A percentile compares a stretch with the other conserved stretches of the same genome.
Conservation (phyloP, 2,888 invertebrate species). For the Nebria salina region DNA sequence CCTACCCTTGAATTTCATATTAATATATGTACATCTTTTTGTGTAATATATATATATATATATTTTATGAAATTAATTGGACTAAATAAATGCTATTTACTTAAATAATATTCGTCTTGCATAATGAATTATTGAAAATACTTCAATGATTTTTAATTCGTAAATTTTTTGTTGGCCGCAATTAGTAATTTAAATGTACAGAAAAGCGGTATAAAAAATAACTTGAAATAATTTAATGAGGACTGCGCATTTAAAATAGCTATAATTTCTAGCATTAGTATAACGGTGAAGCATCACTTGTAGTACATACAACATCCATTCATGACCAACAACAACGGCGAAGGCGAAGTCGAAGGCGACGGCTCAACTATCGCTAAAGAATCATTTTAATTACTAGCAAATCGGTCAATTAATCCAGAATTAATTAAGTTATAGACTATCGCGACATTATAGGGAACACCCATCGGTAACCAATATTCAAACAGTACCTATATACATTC, state of each 20-base stretch:
- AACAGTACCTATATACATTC: conserved; percentile 5
- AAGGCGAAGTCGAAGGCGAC: not conserved
- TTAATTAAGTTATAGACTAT: not conserved
- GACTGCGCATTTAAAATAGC: not conserved
- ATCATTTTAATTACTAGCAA: conserved; percentile 1
- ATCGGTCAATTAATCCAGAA: not conserved
- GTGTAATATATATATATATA: not conserved
- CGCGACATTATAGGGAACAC: not conserved
- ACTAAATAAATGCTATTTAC: too few species aligned
- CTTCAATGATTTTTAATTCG: not conserved
- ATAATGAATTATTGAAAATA: not conserved
- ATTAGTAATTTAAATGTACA: not conserved
- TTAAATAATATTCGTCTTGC: too few species aligned
- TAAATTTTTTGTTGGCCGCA: not conserved
- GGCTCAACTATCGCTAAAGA: not conserved
- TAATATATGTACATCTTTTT: too few species aligned
- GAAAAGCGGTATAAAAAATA: not conserved
- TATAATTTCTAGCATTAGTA: not conserved
- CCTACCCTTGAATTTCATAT: too few species aligned
- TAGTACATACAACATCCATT: not conserved
- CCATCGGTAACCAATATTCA: too few species aligned
- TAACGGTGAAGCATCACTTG: too few species aligned
- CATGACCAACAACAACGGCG: not conserved
- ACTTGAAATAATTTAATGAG: not conserved
- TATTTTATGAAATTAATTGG: too few species aligned